Conservation (phyloP, 2,888 invertebrate species). For the Drosophila parthenogenetica region DNA sequence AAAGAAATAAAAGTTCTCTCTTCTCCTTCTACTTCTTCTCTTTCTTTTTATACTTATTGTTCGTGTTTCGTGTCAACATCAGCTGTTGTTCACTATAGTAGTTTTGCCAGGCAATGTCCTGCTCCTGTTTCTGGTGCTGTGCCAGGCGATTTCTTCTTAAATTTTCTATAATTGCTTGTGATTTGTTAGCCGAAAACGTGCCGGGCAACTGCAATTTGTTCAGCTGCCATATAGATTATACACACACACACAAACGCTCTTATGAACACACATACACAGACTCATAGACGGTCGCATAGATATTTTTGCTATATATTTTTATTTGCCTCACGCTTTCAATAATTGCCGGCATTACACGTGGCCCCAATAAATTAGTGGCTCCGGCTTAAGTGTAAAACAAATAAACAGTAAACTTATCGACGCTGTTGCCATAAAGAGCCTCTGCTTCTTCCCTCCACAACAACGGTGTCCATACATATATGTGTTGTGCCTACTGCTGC, state of each 20-base stretch:
- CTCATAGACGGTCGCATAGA: conserved; percentile 9
- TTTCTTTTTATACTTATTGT: conserved; percentile 37
- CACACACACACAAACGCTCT: conserved; percentile 25
- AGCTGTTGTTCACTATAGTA: conserved; percentile 58
- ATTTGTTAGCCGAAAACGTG: conserved; percentile 78
- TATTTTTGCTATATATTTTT: conserved; percentile 70
- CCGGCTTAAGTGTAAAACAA: conserved; percentile 65
- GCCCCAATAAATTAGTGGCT: conserved; percentile 73
- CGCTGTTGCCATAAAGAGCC: conserved; percentile 39
- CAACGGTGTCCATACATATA: neutral
- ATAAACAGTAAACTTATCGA: conserved; percentile 62
- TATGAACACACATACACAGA: conserved; percentile 26
- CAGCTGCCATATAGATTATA: conserved; percentile 45
- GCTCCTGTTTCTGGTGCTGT: neutral
- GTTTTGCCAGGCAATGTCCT: conserved; percentile 18
- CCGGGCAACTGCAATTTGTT: conserved; percentile 79
- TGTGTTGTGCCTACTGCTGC: conserved; percentile 11
- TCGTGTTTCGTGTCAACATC: conserved; percentile 74
- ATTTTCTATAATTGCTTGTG: conserved; percentile 81
- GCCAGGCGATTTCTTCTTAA: conserved; percentile 72
- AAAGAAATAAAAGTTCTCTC: conserved; percentile 29
- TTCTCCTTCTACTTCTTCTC: neutral
- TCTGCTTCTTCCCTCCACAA: neutral
- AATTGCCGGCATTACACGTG: conserved; percentile 79
- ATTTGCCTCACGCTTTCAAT: conserved; percentile 81